phyloP scores from a whole-genome alignment of 2,888 invertebrate genomes.

The Dynastes tityus region DNA sequence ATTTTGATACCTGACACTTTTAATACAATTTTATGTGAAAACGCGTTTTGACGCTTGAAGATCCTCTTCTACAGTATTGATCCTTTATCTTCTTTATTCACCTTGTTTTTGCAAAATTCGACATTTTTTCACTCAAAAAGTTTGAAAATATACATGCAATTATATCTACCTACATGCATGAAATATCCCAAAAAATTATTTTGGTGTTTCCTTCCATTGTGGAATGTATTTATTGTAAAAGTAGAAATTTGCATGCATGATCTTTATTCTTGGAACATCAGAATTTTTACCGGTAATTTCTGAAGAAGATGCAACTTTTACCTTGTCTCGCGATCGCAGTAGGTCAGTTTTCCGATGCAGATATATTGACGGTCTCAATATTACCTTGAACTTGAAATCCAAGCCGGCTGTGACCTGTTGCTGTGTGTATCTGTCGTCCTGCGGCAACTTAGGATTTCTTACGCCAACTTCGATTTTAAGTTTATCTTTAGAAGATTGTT shows the following conservation, averaged over 20 bases:
- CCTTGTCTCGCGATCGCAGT: constrained; percentile 2
- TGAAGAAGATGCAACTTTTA: constrained; percentile 10
- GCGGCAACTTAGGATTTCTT: background rate
- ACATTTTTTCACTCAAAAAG: background rate
- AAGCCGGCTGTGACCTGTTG: constrained; percentile 39
- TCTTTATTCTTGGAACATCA: background rate
- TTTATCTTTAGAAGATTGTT: no score
- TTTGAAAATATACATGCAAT: background rate
- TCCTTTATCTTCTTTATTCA: no score
- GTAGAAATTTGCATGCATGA: background rate
- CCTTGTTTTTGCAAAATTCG: background rate
- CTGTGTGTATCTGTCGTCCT: background rate
- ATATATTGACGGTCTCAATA: background rate
- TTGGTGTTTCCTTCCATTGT: background rate
- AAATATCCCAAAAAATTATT: background rate
- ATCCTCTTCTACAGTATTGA: no score
- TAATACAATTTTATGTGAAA: no score
- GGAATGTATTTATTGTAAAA: background rate
- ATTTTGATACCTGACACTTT: no score
- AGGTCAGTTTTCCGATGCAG: background rate
- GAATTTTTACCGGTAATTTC: background rate
- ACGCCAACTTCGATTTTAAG: background rate
- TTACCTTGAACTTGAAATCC: constrained; percentile 43
- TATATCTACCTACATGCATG: background rate
- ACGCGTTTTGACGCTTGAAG: no score